A percentile compares a stretch with the other conserved stretches of the same genome.
phyloP scores from a whole-genome alignment of 2,797 vertebrate genomes.

The Hydrolagus colliei region DNA sequence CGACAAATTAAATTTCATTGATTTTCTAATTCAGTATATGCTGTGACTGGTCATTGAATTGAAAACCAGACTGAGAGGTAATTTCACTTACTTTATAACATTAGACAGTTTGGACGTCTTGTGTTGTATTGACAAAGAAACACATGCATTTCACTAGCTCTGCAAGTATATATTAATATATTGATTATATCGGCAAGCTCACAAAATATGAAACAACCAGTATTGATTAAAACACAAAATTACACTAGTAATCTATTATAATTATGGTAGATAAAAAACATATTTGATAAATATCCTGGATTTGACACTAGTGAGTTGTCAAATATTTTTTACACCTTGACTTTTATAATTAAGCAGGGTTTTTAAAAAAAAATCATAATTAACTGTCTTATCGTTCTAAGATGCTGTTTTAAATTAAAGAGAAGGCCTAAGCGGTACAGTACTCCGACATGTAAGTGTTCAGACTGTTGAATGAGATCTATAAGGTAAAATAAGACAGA shows the following conservation, averaged over 20 bases:
- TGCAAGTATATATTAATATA: neutral
- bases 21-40: slow-evolving; percentile 3
- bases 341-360: neutral
- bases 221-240: neutral
- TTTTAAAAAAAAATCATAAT: neutral
- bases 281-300: neutral
- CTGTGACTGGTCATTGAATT: neutral
- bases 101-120: neutral
- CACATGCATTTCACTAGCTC: slow-evolving; percentile 15
- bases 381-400: neutral
- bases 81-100: slow-evolving; percentile 11
- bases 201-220: slow-evolving; percentile 8
- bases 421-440: no score
- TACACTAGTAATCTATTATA: no score
- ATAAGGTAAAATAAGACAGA: no score
- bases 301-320: neutral
- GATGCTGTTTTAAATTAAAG: neutral
- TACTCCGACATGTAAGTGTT: neutral
- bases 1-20: slow-evolving; percentile 8
- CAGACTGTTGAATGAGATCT: neutral
- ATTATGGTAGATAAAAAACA: neutral
- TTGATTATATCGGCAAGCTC: slow-evolving; percentile 17
- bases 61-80: slow-evolving; percentile 8
- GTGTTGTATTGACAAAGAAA: slow-evolving; percentile 18
- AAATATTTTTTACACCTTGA: neutral